Evolutionary conservation across 2,113 vertebrate genomes (phyloP).

Genomic region (Sitta europaea): DNA sequence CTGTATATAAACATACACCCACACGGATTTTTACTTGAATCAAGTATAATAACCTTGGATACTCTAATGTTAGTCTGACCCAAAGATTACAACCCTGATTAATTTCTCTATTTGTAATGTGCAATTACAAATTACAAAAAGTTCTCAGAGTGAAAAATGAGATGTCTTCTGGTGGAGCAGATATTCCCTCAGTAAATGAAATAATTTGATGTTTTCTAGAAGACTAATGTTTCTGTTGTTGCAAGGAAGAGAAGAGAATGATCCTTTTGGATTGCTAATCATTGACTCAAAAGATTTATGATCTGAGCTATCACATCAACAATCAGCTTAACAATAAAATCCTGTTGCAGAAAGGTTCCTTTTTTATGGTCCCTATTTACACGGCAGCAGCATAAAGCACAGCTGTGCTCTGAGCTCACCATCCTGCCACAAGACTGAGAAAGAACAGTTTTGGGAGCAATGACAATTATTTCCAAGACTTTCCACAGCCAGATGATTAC

Average conservation of each 20-base stretch:
- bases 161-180: background rate
- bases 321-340: conserved; percentile 40
- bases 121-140: too few species aligned
- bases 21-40: background rate
- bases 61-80: background rate
- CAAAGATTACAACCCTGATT: background rate
- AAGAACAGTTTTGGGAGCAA: background rate
- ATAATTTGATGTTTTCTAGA: background rate
- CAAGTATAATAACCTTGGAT: background rate
- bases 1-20: conserved; percentile 49
- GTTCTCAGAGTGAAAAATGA: background rate
- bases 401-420: conserved; percentile 59
- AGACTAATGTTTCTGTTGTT: background rate
- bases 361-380: conserved; percentile 17
- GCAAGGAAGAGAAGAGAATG: background rate
- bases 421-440: background rate
- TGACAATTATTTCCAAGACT: background rate
- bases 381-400: conserved; percentile 27
- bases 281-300: conserved; percentile 10
- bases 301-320: conserved; percentile 9
- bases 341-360: background rate
- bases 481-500: background rate
- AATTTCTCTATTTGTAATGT: background rate
- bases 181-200: background rate
- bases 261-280: background rate